Base-by-base conservation (phyloP, 2,113 vertebrate species). In the Menura novaehollandiae region DNA sequence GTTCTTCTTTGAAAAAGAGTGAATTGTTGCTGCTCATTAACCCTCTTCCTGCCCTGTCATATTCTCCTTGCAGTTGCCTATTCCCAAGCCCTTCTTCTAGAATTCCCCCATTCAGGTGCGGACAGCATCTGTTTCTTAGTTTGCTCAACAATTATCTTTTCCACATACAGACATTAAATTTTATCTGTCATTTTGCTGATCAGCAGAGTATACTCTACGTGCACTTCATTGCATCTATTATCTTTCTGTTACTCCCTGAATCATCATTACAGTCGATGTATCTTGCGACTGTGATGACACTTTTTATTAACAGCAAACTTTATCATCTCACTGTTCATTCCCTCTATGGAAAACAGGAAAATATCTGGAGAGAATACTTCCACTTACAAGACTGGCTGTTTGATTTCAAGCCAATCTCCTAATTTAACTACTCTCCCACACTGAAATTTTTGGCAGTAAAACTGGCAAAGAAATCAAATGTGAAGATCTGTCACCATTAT, bases 401-500 rank as follows among this genome's bases (percentile, higher is more conserved):
- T 88, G 82, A 87, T 89, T 95, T 75, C 47, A 69, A 82, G 81
- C 24, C 89, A 71, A 46, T 30, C 52, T 93, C 69, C 69, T 74
- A 93, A 81, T 84, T 80, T 73, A 91, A 77, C 84, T 84, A 6
- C 52, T 72, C 68, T 78, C 69, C 56, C 33, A 85, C 52, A 32
- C 37, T 68, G 39, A 53, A 78, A 32, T 87, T 93, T 75, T 84
- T 89, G 74, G 66, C 73, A 72, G 19, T 37, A 55, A 71, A 85
- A 66, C 23, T 19, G 68, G 44, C 28, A 55, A 1, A 71, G 84
- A 71, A 97, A 89, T 71, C 11, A 91, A 77, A 89, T 17, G 20
- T 67, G 52, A 84, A 85, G 77, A 87, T 84, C 76, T 91, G 47
- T 77, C 66, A 84, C 22, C 43, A 55, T 47, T 74, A 39, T 63